phyloP scores from a whole-genome alignment of 2,797 vertebrate species.

The Rhynchotus rufescens region DNA sequence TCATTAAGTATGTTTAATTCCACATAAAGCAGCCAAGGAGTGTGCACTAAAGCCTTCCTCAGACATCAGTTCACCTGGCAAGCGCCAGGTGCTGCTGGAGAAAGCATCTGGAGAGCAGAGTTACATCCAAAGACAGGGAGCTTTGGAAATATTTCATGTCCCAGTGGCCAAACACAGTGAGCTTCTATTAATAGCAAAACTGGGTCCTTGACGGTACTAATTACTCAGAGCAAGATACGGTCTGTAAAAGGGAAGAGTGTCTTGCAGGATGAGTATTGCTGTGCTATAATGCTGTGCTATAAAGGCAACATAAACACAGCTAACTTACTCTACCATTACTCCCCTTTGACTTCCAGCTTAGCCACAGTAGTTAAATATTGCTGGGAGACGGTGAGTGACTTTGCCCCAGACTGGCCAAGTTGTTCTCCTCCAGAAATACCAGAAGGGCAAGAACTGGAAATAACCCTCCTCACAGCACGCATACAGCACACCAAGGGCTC shows the following conservation, averaged over 20 bases:
- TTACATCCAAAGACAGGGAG: conserved; percentile 6
- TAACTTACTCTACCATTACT: not conserved
- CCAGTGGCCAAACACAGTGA: not conserved
- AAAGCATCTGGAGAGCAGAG: not conserved
- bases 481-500: not conserved
- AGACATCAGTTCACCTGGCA: conserved; percentile 67
- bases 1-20: conserved; percentile 56
- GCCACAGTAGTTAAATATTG: rapidly evolving
- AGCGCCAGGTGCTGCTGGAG: conserved; percentile 31
- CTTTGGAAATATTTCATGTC: conserved; percentile 5
- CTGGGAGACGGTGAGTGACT: not conserved
- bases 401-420: not conserved
- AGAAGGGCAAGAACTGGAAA: not conserved
- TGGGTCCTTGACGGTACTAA: not conserved
- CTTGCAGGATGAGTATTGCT: not conserved
- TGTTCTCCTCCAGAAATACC: not conserved
- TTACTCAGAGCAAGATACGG: not conserved
- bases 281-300: not conserved
- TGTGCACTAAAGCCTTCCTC: conserved; percentile 42
- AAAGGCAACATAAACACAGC: not conserved
- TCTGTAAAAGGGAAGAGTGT: not conserved
- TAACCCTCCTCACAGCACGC: not conserved
- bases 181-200: not conserved
- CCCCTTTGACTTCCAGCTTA: not conserved
- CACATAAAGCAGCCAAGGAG: conserved; percentile 54